A percentile compares a stretch with the other conserved stretches of the same genome.
These are phyloP conservation scores for Drosophila paracracens DNA, from an alignment of 2,888 invertebrate species.

Conservation along the genomic window DNA sequence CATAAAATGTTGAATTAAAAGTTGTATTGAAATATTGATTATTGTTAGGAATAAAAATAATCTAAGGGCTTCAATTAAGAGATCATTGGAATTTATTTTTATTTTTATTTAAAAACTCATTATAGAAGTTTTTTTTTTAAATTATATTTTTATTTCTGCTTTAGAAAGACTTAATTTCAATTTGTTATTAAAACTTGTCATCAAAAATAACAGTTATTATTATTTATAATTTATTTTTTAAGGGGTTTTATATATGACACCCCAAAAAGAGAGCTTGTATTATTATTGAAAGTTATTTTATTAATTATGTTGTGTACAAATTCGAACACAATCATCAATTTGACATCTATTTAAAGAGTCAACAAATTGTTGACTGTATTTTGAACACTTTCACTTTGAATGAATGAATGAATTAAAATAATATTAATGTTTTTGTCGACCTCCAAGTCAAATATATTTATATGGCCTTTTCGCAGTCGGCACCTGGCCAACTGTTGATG, in stretches of 20 bases:
- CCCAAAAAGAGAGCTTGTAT: background rate
- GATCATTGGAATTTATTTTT: background rate
- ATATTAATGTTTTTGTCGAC: background rate
- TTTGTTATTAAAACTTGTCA: background rate
- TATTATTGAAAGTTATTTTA: background rate
- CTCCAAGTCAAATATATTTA: conserved; percentile 21
- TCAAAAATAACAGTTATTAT: background rate
- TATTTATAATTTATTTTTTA: background rate
- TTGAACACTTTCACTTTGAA: background rate
- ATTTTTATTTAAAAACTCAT: background rate
- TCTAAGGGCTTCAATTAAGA: background rate
- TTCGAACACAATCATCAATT: background rate
- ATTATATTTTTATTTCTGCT: fast-evolving
- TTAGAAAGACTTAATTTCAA: background rate
- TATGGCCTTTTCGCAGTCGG: background rate
- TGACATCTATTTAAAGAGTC: background rate
- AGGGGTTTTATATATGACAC: background rate
- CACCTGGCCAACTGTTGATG: conserved; percentile 45
- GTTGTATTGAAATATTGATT: background rate
- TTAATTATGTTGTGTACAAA: background rate
- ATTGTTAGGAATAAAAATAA: background rate
- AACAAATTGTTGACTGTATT: background rate
- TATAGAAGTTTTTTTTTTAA: background rate
- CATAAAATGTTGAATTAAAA: background rate
- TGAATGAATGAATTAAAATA: background rate